A percentile compares a stretch with the other conserved stretches of the same genome.
Conservation (phyloP, 2,113 vertebrate genomes). For the Kryptolebias marmoratus region DNA sequence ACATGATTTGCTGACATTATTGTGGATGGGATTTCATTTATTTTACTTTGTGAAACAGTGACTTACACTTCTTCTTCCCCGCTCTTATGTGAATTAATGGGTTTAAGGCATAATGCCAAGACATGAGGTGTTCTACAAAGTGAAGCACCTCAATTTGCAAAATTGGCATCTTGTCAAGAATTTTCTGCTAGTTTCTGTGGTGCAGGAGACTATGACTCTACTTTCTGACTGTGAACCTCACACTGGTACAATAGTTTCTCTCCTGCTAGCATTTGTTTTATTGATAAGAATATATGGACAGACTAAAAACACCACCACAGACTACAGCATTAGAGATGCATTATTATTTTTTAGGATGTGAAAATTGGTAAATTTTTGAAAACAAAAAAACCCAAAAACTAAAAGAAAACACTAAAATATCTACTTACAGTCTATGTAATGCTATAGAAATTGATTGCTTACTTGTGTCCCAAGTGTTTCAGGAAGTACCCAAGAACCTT, state of each 20-base stretch:
- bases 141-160: slow-evolving; percentile 25
- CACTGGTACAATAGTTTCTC: slow-evolving; percentile 4
- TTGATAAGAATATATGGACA: neutral
- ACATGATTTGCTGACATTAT: slow-evolving; percentile 32
- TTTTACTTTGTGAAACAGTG: slow-evolving; percentile 25
- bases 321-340: neutral
- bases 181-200: slow-evolving; percentile 1
- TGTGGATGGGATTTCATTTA: slow-evolving; percentile 35
- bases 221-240: slow-evolving; percentile 9
- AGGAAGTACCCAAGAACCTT: slow-evolving; percentile 97
- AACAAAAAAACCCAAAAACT: too few relatives aligned
- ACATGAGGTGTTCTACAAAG: slow-evolving; percentile 34
- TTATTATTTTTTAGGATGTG: too few relatives aligned
- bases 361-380: neutral
- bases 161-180: slow-evolving; percentile 32
- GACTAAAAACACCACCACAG: neutral
- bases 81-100: slow-evolving; percentile 43
- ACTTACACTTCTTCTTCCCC: slow-evolving; percentile 22
- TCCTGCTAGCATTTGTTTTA: neutral
- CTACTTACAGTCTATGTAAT: slow-evolving; percentile 5
- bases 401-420: slow-evolving; percentile 2
- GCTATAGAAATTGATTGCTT: slow-evolving; percentile 72
- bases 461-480: slow-evolving; percentile 98
- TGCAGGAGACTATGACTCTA: slow-evolving; percentile 15
- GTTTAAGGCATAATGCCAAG: slow-evolving; percentile 17